Evolutionary conservation across 2,888 invertebrate species (phyloP).

Genomic region (Cosmia pyralina): DNA sequence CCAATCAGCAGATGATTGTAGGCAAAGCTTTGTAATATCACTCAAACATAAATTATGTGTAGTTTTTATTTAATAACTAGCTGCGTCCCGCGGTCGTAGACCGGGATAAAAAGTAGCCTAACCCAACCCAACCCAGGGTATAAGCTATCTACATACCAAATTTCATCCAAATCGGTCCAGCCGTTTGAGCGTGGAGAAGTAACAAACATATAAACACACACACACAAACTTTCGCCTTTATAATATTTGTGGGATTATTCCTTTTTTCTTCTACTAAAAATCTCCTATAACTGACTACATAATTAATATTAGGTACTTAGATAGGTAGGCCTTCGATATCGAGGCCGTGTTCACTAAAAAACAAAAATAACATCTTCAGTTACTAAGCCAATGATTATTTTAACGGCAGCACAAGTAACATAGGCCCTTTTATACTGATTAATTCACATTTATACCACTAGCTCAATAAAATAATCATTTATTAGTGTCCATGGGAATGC

Average conservation of each 20-base stretch:
- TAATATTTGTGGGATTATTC: too few species aligned
- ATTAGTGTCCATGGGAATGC: neutral
- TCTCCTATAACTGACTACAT: neutral
- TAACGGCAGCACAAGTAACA: neutral
- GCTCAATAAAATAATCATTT: conserved; percentile 20
- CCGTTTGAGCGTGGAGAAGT: too few species aligned
- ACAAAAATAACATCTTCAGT: neutral
- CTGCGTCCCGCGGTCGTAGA: too few species aligned
- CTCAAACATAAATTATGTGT: neutral
- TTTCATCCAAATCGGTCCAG: too few species aligned
- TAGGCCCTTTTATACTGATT: neutral
- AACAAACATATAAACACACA: too few species aligned
- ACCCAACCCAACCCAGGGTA: too few species aligned
- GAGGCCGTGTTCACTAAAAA: neutral
- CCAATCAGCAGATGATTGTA: neutral
- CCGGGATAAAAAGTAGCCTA: too few species aligned
- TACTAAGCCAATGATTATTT: conserved; percentile 12
- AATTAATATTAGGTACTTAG: neutral
- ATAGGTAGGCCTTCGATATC: neutral
- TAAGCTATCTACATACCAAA: too few species aligned
- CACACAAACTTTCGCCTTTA: too few species aligned
- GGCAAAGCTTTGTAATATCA: neutral
- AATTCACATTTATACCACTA: neutral
- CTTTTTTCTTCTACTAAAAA: neutral
- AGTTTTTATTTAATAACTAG: too few species aligned